Percentiles rank a stretch among this genome's conserved stretches.
Evolutionary conservation across 2,797 vertebrate genomes (phyloP).

Genomic region (Notamacropus eugenii): DNA sequence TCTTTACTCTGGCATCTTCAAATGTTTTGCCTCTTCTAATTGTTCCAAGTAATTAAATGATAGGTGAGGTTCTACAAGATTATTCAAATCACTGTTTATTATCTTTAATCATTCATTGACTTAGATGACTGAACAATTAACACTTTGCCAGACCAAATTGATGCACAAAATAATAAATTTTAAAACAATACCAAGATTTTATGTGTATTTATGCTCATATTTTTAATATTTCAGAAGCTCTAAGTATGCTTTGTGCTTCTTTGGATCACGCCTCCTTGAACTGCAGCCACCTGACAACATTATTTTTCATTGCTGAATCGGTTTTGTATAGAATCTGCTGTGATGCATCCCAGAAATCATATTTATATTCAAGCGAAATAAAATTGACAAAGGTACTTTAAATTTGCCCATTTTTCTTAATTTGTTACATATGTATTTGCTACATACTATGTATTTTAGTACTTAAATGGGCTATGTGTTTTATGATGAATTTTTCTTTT

Average conservation of each 20-base stretch:
- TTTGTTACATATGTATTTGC: not conserved
- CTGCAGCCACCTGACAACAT: slow-evolving; percentile 65
- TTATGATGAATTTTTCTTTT: slow-evolving; percentile 41
- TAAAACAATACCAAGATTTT: slow-evolving; percentile 36
- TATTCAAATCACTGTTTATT: not conserved
- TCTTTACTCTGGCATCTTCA: not conserved
- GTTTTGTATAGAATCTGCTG: slow-evolving; percentile 79
- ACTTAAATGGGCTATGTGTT: not conserved
- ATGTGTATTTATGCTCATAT: slow-evolving; percentile 36
- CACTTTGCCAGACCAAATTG: slow-evolving; percentile 4
- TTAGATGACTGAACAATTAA: not conserved
- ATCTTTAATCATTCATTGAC: not conserved
- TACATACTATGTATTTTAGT: not conserved
- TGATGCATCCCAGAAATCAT: slow-evolving; percentile 64
- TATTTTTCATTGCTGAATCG: slow-evolving; percentile 80
- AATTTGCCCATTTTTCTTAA: not conserved
- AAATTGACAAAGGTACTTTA: slow-evolving; percentile 78
- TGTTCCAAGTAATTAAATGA: not conserved
- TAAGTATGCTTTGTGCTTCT: slow-evolving; percentile 76
- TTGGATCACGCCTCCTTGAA: slow-evolving; percentile 74
- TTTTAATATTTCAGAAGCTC: slow-evolving; percentile 75
- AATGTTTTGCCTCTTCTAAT: not conserved
- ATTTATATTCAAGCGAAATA: slow-evolving; percentile 74
- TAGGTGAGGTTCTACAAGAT: not conserved
- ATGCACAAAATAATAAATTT: not conserved